Percentiles rank a stretch among this genome's conserved stretches.
These are phyloP conservation scores for Heliconius hermathena DNA, from an alignment of 1,140 invertebrate species.

Conservation along the genomic window DNA sequence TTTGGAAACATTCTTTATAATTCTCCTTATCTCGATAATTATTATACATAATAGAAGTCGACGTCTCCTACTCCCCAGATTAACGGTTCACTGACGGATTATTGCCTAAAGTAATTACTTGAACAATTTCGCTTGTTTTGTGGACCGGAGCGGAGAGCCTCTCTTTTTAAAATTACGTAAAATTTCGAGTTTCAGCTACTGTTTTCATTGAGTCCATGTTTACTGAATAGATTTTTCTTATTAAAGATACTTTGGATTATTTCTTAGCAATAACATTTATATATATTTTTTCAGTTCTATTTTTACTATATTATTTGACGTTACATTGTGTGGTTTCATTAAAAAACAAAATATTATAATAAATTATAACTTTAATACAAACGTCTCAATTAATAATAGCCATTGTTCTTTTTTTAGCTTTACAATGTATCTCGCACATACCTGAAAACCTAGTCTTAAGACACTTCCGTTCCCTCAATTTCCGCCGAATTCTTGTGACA, in stretches of 20 bases:
- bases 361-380: too few relatives aligned
- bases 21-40: slow-evolving; percentile 7
- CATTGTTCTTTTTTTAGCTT: too few relatives aligned
- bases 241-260: not conserved
- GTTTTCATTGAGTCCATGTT: not conserved
- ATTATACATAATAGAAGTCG: slow-evolving; percentile 26
- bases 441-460: too few relatives aligned
- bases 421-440: too few relatives aligned
- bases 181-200: slow-evolving; percentile 11
- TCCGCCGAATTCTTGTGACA: too few relatives aligned
- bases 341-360: too few relatives aligned
- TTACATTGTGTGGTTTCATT: too few relatives aligned
- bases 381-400: too few relatives aligned
- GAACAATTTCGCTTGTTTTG: slow-evolving; percentile 25
- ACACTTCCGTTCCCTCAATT: too few relatives aligned
- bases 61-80: slow-evolving; percentile 17
- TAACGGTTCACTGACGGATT: slow-evolving; percentile 31
- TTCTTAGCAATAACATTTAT: not conserved
- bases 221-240: not conserved
- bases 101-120: slow-evolving; percentile 37
- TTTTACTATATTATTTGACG: not conserved
- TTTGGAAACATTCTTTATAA: not conserved
- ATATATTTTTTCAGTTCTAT: not conserved
- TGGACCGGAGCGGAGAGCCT: slow-evolving; percentile 20
- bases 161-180: slow-evolving; percentile 26